Base-by-base conservation (phyloP, 1,140 invertebrate species). In the Carcinoscorpius rotundicauda region DNA sequence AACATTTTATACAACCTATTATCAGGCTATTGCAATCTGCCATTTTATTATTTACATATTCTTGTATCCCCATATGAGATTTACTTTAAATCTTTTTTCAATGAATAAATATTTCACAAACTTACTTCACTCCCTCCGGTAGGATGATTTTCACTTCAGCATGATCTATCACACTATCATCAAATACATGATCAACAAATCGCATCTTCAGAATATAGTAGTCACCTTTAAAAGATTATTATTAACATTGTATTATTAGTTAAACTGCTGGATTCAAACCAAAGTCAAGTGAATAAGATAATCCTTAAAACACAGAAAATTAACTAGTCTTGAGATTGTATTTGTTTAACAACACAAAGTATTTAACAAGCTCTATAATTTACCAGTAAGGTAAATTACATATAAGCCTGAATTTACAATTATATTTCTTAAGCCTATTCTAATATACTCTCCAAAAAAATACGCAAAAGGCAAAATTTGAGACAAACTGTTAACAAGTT, bases 111-210 rank as follows among this genome's bases (percentile, higher is more conserved):
- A 4, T 6, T 48, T 29, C 62, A 57, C 49, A 50, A 48, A 64
- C 73, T 75, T 78, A 82, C 81, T 74, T 78, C 61, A 86, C 83
- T 49, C 94, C 93, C 78, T 99, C 97, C 0, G 97, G 97, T 57
- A 99, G 79, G 73, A 99, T 94, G 56, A 99, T 86, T 74, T 87
- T 91, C 3, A 97, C 84, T 48, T 85, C 80, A n/a, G 93, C 77
- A 68, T 97, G 86, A 73, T 98, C 93, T 63, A 99, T 85, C 57
- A 92, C 82, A 87, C 97, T 93, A 73, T 99, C 93, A 80, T 98
- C 94, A 79, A 88, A 97, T 51, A 99, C 83, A 76, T 98, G 96
- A 78, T 99, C 97, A 64, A 99, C 76, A 50, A 97, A 79, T 67
- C 92, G 82, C 86, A 99, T 93, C 74, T 91, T 93, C 58, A 99